Evolutionary conservation across 1,140 invertebrate genomes (phyloP).

Genomic region (Dinothrombium tinctorium): DNA sequence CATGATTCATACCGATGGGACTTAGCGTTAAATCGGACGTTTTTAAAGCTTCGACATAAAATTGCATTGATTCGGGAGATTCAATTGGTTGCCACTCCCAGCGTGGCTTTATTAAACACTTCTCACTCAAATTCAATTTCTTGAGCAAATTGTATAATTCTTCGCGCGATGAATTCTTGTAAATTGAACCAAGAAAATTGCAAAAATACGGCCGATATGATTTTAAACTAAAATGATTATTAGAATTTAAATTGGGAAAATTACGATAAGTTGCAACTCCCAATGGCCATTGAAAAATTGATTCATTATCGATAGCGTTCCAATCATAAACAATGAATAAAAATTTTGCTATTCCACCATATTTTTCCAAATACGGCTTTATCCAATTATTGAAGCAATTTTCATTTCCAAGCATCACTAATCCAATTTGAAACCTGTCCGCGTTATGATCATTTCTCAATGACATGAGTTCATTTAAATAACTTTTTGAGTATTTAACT

Average conservation of each 20-base stretch:
- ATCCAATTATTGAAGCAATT: constrained; percentile 30
- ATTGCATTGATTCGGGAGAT: constrained; percentile 21
- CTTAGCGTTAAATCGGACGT: constrained; percentile 31
- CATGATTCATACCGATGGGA: constrained; percentile 30
- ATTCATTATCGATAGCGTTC: constrained; percentile 24
- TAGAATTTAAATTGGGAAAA: constrained; percentile 22
- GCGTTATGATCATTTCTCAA: constrained; percentile 18
- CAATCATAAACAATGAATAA: constrained; percentile 32
- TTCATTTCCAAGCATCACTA: constrained; percentile 31
- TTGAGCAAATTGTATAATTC: constrained; percentile 21
- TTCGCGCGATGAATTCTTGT: constrained; percentile 27
- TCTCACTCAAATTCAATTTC: constrained; percentile 10
- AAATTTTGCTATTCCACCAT: constrained; percentile 24
- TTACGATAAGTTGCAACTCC: constrained; percentile 28
- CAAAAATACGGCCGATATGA: constrained; percentile 23
- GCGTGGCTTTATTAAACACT: constrained; percentile 16
- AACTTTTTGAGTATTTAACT: constrained; percentile 23
- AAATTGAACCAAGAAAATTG: constrained; percentile 31
- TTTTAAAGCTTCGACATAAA: constrained; percentile 25
- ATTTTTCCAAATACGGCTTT: constrained; percentile 22
- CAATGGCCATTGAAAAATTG: constrained; percentile 32
- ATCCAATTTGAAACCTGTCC: constrained; percentile 18
- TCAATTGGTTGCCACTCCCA: constrained; percentile 27
- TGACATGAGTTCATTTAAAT: constrained; percentile 25
- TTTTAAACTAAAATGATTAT: constrained; percentile 14